phyloP scores from a whole-genome alignment of 1,140 invertebrate species.

The Tenebrio molitor region DNA sequence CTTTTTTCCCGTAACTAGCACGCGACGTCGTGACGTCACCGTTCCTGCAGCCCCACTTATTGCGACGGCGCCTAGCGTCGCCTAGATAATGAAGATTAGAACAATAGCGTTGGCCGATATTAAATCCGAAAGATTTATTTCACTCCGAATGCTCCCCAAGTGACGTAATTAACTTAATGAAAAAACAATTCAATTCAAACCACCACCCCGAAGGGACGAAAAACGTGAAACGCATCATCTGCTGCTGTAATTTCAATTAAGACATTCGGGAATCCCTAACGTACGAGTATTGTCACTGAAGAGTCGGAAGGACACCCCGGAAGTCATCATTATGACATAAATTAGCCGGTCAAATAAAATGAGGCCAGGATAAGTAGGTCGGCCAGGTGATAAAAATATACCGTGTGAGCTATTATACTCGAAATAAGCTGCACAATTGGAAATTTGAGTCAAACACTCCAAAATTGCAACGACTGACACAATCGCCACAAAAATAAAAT shows the following conservation, averaged over 20 bases:
- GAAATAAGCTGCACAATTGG: not conserved
- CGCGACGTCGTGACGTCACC: slow-evolving; percentile 42
- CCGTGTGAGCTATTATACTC: not conserved
- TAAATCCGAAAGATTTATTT: slow-evolving; percentile 8
- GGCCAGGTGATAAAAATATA: slow-evolving; percentile 42
- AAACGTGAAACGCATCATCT: no score
- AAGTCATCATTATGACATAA: slow-evolving; percentile 19
- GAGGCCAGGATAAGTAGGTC: slow-evolving; percentile 16
- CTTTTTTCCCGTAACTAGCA: slow-evolving; percentile 40
- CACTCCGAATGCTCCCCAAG: not conserved
- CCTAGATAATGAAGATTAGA: slow-evolving; percentile 32
- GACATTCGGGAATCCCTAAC: not conserved
- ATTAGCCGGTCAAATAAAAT: not conserved
- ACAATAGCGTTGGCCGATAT: slow-evolving; percentile 19
- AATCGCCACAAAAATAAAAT: no score
- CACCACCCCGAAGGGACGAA: no score
- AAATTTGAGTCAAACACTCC: no score
- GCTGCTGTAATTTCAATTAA: not conserved
- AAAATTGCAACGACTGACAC: no score
- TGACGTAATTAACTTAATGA: slow-evolving; percentile 13
- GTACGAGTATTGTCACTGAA: not conserved
- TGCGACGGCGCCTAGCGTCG: slow-evolving; percentile 36
- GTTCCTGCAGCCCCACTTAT: slow-evolving; percentile 20
- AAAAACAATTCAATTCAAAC: not conserved
- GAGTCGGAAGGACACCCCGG: not conserved